These are phyloP conservation scores for Amphiprion clarkii DNA, from an alignment of 2,797 vertebrate species.

Conservation along the genomic window DNA sequence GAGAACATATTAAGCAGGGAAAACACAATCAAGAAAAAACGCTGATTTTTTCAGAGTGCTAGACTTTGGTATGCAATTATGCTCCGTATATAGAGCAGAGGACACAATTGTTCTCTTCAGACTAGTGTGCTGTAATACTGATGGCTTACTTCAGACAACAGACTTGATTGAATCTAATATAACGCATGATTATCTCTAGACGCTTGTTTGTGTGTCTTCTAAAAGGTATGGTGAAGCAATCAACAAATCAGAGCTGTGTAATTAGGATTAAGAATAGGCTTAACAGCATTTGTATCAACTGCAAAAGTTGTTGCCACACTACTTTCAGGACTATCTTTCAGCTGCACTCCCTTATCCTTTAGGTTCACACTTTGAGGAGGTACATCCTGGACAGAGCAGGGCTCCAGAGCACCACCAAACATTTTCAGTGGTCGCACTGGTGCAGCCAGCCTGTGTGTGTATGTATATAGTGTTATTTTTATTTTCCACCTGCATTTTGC, in stretches of 20 bases:
- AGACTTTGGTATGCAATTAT: constrained; percentile 2
- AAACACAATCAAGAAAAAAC: constrained; percentile 3
- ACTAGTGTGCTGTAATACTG: background rate
- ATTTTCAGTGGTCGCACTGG: too few species aligned
- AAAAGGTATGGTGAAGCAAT: background rate
- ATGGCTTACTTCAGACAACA: constrained; percentile 9
- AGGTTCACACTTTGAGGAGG: too few species aligned
- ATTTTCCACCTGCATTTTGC: too few species aligned
- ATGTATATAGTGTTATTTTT: too few species aligned
- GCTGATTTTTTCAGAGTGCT: background rate
- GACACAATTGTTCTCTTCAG: constrained; percentile 4
- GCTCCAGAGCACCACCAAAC: too few species aligned
- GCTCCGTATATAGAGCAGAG: background rate
- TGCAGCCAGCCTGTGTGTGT: too few species aligned
- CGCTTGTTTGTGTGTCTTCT: too few species aligned
- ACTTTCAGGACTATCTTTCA: background rate
- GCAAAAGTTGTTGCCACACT: too few species aligned
- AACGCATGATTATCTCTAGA: too few species aligned
- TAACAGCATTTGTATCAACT: background rate
- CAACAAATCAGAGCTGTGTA: too few species aligned
- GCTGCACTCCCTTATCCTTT: background rate
- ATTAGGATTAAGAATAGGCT: background rate
- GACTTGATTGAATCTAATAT: too few species aligned
- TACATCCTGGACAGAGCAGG: too few species aligned
- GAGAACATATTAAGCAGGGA: background rate